phyloP scores from a whole-genome alignment of 1,140 invertebrate species.

The Helicoverpa zea region DNA sequence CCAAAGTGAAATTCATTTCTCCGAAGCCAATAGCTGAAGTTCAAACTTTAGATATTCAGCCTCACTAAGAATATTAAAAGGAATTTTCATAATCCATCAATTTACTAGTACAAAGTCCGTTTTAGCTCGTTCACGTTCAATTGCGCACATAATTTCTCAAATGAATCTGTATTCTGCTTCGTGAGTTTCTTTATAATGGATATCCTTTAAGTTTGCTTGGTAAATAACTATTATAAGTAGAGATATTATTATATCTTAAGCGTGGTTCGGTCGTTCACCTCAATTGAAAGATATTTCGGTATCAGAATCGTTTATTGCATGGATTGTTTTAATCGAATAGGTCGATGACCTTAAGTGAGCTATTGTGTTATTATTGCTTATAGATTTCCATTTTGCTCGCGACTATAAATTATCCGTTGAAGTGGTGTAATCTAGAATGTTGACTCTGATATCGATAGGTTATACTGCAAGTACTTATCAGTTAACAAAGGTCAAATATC shows the following conservation, averaged over 20 bases:
- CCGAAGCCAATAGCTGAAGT: slow-evolving; percentile 42
- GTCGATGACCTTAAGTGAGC: not conserved
- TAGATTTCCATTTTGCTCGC: too few species aligned
- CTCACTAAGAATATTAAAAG: slow-evolving; percentile 52
- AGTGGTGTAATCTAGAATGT: too few species aligned
- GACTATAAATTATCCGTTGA: too few species aligned
- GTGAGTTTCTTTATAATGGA: slow-evolving; percentile 27
- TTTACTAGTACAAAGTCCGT: slow-evolving; percentile 43
- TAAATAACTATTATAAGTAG: slow-evolving; percentile 18
- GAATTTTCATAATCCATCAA: slow-evolving; percentile 54
- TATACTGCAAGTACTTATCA: too few species aligned
- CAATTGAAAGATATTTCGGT: not conserved
- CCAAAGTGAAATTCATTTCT: slow-evolving; percentile 61
- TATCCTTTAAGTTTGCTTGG: slow-evolving; percentile 6
- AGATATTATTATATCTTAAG: slow-evolving; percentile 8
- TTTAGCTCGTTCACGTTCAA: slow-evolving; percentile 45
- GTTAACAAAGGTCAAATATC: too few species aligned
- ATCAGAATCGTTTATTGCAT: not conserved
- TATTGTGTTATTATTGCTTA: too few species aligned
- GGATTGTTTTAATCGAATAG: not conserved
- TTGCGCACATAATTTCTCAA: slow-evolving; percentile 36
- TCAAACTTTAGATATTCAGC: slow-evolving; percentile 54
- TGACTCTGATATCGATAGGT: too few species aligned
- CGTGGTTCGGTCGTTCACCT: not conserved
- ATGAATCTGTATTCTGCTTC: slow-evolving; percentile 26